Evolutionary conservation across 2,113 vertebrate genomes (phyloP).

Genomic region (Mobula birostris): DNA sequence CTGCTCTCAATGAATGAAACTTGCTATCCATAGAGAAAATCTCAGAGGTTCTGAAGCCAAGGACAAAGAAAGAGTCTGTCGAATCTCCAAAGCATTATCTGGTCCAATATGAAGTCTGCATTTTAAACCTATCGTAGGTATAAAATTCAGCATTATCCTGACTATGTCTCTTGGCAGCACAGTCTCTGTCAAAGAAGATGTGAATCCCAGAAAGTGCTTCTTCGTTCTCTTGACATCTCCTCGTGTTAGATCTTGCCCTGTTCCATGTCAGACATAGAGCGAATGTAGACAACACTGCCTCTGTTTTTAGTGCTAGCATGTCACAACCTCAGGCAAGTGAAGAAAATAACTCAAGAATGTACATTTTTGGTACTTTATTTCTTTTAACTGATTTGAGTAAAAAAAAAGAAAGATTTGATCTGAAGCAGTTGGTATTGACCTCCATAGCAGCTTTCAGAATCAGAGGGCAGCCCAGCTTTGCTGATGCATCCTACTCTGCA

Average conservation of each 20-base stretch:
- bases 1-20: neutral
- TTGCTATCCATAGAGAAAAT: neutral
- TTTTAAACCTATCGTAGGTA: neutral
- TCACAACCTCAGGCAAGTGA: neutral
- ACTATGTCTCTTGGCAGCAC: neutral
- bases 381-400: neutral
- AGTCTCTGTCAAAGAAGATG: neutral
- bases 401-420: neutral
- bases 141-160: neutral
- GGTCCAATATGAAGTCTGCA: neutral
- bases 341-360: neutral
- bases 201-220: neutral
- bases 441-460: neutral
- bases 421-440: neutral
- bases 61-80: neutral
- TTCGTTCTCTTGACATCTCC: neutral
- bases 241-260: neutral
- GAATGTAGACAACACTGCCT: neutral
- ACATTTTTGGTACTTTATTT: neutral
- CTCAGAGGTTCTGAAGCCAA: neutral
- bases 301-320: neutral
- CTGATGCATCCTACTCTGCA: no score
- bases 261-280: neutral
- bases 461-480: neutral
- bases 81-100: neutral